phyloP scores from a whole-genome alignment of 1,140 invertebrate genomes.

The Brachionus calyciflorus region DNA sequence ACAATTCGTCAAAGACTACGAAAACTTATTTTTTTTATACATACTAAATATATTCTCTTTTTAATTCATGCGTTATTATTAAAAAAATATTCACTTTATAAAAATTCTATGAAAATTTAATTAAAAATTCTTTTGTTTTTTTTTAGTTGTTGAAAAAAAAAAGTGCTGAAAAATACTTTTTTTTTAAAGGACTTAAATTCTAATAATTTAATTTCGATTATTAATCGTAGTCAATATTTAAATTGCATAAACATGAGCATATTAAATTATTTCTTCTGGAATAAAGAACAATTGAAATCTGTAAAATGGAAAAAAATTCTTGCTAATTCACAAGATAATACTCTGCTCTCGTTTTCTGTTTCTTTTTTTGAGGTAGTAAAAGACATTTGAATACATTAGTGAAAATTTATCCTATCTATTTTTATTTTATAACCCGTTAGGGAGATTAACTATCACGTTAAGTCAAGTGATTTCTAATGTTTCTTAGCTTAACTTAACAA shows the following conservation, averaged over 20 bases:
- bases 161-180: no score
- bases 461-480: slow-evolving; percentile 33
- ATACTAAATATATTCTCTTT: no score
- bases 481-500: slow-evolving; percentile 1
- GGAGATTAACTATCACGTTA: slow-evolving; percentile 28
- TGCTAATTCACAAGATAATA: slow-evolving; percentile 40
- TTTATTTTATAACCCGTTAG: slow-evolving; percentile 15
- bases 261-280: background rate
- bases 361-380: slow-evolving; percentile 15
- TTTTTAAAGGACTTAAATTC: background rate
- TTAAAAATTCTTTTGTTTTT: no score
- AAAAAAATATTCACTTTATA: background rate
- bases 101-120: no score
- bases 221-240: background rate
- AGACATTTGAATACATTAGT: slow-evolving; percentile 11
- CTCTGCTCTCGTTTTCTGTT: no score
- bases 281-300: slow-evolving; percentile 17
- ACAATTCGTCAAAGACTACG: slow-evolving; percentile 38
- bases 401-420: no score
- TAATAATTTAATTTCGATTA: background rate
- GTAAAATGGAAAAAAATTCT: background rate
- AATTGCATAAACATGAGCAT: slow-evolving; percentile 13
- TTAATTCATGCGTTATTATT: slow-evolving; percentile 1
- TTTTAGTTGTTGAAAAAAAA: no score
- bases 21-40: slow-evolving; percentile 24